phyloP scores from a whole-genome alignment of 2,797 vertebrate species.

The Artibeus jamaicensis region DNA sequence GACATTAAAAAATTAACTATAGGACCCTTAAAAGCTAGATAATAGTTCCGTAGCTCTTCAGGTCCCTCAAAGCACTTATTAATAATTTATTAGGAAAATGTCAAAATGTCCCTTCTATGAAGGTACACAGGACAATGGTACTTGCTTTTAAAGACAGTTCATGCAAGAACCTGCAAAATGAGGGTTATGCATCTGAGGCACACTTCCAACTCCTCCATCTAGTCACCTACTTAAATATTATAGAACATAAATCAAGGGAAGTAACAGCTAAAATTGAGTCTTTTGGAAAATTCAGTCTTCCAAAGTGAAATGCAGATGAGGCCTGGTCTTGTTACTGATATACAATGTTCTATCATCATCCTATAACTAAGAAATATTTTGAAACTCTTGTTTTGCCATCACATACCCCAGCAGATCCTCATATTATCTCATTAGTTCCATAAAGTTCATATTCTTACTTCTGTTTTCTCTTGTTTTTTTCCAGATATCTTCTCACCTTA shows the following conservation, averaged over 20 bases:
- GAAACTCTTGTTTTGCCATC: background rate
- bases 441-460: slow-evolving; percentile 8
- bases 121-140: slow-evolving; percentile 52
- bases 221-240: slow-evolving; percentile 16
- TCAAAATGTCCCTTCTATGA: slow-evolving; percentile 68
- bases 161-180: slow-evolving; percentile 54
- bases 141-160: slow-evolving; percentile 63
- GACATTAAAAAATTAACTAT: slow-evolving; percentile 32
- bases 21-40: slow-evolving; percentile 39
- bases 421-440: slow-evolving; percentile 40
- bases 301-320: background rate
- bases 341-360: background rate
- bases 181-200: slow-evolving; percentile 27
- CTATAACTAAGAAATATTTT: background rate
- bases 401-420: background rate
- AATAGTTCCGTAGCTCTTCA: slow-evolving; percentile 36
- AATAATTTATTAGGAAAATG: slow-evolving; percentile 74
- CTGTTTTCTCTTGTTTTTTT: slow-evolving; percentile 5
- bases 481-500: slow-evolving; percentile 37
- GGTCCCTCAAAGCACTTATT: slow-evolving; percentile 52
- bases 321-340: background rate
- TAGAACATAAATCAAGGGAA: slow-evolving; percentile 17
- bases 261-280: background rate
- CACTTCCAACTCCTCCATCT: slow-evolving; percentile 14
- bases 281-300: background rate